A percentile compares a stretch with the other conserved stretches of the same genome.
Evolutionary conservation across 2,113 vertebrate species (phyloP).

Genomic region (Coturnix japonica): DNA sequence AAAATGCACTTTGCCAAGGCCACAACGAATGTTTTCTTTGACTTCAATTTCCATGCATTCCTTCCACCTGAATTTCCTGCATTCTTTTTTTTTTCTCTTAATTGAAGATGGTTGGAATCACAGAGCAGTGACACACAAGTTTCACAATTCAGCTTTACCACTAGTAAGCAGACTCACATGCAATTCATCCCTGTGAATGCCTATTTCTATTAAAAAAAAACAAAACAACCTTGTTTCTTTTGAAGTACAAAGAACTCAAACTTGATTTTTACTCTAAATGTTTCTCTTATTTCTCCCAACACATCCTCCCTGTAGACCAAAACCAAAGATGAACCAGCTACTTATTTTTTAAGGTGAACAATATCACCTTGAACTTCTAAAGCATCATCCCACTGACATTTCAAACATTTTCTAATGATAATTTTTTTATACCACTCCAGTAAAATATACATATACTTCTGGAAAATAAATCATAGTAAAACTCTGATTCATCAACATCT

Average conservation of each 20-base stretch:
- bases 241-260: background rate
- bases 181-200: background rate
- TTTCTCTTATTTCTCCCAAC: background rate
- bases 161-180: constrained; percentile 16
- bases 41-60: constrained; percentile 61
- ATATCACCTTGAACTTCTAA: background rate
- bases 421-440: background rate
- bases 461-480: constrained; percentile 9
- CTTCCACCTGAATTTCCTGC: constrained; percentile 64
- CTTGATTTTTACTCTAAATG: background rate
- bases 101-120: constrained; percentile 56
- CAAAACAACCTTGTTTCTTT: constrained; percentile 4
- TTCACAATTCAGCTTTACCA: constrained; percentile 25
- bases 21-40: constrained; percentile 9
- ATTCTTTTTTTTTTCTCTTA: constrained; percentile 3
- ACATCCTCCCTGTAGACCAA: background rate
- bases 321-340: background rate
- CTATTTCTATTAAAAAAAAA: background rate
- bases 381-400: background rate
- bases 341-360: background rate
- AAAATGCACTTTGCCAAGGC: constrained; percentile 22
- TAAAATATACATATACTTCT: background rate
- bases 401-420: background rate
- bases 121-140: constrained; percentile 35
- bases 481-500: background rate